A percentile compares a stretch with the other conserved stretches of the same genome.
Evolutionary conservation across 2,797 vertebrate species (phyloP).

Genomic region (Oreochromis grahami): DNA sequence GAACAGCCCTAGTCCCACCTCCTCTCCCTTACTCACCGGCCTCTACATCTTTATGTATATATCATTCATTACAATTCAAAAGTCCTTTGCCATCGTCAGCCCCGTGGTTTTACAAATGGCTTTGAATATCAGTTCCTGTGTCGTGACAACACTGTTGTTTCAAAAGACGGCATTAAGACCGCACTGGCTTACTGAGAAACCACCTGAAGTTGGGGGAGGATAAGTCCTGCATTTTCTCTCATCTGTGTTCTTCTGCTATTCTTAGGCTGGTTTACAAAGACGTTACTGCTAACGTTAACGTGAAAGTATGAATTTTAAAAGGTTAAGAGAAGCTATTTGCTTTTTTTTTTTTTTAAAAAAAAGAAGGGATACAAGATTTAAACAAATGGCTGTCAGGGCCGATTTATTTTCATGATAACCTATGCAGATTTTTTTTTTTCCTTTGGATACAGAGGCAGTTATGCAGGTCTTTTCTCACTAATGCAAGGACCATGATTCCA

Average conservation of each 20-base stretch:
- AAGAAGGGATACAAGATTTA: background rate
- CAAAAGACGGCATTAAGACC: conserved; percentile 2
- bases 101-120: background rate
- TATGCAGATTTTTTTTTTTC: background rate
- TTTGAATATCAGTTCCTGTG: background rate
- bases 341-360: background rate
- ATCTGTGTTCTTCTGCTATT: background rate
- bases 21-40: background rate
- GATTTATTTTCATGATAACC: background rate
- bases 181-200: conserved; percentile 3
- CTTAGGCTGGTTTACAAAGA: conserved; percentile 4
- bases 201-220: conserved; percentile 14
- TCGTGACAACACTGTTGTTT: background rate
- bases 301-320: background rate
- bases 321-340: background rate
- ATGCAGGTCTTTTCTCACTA: background rate
- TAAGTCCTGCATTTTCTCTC: conserved; percentile 21
- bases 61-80: background rate
- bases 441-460: background rate
- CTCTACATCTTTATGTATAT: background rate
- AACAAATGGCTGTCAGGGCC: background rate
- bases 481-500: background rate
- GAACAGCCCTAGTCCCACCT: no score
- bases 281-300: background rate
- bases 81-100: background rate